Evolutionary conservation across 1,140 invertebrate genomes (phyloP).

Genomic region (Drosophila watanabei): DNA sequence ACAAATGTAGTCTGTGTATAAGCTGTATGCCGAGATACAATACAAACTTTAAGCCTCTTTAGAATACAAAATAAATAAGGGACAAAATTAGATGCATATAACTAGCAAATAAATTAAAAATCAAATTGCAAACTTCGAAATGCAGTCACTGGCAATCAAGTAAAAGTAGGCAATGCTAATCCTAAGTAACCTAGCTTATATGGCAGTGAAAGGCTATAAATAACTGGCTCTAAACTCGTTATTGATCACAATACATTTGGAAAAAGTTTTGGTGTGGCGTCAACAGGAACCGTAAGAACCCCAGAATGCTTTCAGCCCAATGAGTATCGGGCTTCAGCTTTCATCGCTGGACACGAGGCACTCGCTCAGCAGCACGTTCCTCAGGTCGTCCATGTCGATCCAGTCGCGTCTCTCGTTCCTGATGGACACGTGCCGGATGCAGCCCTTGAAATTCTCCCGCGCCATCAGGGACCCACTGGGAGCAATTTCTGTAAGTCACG

Average conservation of each 20-base stretch:
- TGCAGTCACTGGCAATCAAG: slow-evolving; percentile 75
- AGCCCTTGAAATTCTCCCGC: slow-evolving; percentile 95
- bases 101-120: slow-evolving; percentile 38
- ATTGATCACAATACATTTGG: slow-evolving; percentile 83
- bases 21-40: slow-evolving; percentile 35
- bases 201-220: slow-evolving; percentile 72
- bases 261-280: slow-evolving; percentile 80
- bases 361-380: slow-evolving; percentile 94
- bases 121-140: slow-evolving; percentile 49
- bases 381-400: slow-evolving; percentile 92
- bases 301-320: slow-evolving; percentile 6
- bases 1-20: slow-evolving; percentile 13
- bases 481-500: slow-evolving; percentile 87
- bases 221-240: slow-evolving; percentile 65
- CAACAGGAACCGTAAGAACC: slow-evolving; percentile 62
- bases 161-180: slow-evolving; percentile 16
- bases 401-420: slow-evolving; percentile 90
- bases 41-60: slow-evolving; percentile 78
- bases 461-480: slow-evolving; percentile 89
- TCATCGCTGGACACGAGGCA: slow-evolving; percentile 87
- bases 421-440: slow-evolving; percentile 94
- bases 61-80: slow-evolving; percentile 61
- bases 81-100: slow-evolving; percentile 7
- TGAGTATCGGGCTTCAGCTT: slow-evolving; percentile 38
- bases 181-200: slow-evolving; percentile 66